These are phyloP conservation scores for Syngnathus acus DNA, from an alignment of 2,797 vertebrate species.

Conservation along the genomic window DNA sequence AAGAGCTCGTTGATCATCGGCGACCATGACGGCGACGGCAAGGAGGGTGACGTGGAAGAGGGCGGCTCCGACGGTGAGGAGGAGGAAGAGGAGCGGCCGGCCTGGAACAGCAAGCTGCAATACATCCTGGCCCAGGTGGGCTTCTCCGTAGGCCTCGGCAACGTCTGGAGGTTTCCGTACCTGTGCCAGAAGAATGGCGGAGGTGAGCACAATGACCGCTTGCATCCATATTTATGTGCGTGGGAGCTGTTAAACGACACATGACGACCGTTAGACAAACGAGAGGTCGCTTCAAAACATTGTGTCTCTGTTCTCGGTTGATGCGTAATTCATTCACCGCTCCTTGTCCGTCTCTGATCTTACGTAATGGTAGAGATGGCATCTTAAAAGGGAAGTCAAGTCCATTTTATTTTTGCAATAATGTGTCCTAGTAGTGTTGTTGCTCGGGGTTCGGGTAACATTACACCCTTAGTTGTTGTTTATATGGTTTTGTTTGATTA, in stretches of 20 bases:
- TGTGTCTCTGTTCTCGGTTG: no score
- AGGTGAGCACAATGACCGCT: slow-evolving; percentile 71
- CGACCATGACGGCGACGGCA: slow-evolving; percentile 67
- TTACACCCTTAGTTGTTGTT: no score
- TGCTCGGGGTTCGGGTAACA: no score
- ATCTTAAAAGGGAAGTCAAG: no score
- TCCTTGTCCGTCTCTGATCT: no score
- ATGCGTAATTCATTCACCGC: no score
- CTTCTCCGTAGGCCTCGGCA: slow-evolving; percentile 96
- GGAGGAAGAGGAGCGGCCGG: slow-evolving; percentile 75
- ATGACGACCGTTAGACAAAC: no score
- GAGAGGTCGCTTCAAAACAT: no score
- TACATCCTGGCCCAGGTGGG: slow-evolving; percentile 98
- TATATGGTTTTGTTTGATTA: no score
- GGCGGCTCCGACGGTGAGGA: slow-evolving; percentile 42
- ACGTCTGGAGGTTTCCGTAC: slow-evolving; percentile 97
- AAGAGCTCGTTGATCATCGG: slow-evolving; percentile 84
- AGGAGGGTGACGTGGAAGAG: slow-evolving; percentile 58
- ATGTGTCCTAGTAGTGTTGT: no score
- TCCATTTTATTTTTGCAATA: no score
- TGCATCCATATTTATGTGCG: neutral
- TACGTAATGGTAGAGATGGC: no score
- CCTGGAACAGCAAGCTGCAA: slow-evolving; percentile 96
- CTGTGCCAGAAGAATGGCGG: slow-evolving; percentile 98
- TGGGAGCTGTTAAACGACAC: neutral